Conservation (phyloP, 2,797 vertebrate genomes). For the Merluccius polli region DNA sequence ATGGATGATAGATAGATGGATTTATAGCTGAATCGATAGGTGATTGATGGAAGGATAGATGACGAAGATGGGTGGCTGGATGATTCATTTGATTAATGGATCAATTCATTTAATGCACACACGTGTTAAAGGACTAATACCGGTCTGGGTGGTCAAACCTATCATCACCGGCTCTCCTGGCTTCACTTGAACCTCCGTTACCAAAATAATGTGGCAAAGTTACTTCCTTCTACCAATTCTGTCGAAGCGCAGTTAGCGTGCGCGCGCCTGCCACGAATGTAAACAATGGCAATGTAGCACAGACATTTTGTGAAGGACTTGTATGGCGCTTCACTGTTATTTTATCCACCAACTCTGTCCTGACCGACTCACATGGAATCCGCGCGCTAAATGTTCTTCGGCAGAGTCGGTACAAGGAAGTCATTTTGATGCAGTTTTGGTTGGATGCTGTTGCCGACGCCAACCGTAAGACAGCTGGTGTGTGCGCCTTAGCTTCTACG, state of each 20-base stretch:
- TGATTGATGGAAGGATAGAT: too few species aligned
- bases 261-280: background rate
- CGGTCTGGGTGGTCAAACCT: background rate
- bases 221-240: too few species aligned
- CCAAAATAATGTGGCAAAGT: too few species aligned
- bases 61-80: background rate
- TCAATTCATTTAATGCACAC: background rate
- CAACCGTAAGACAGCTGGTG: too few species aligned
- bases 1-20: background rate
- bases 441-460: too few species aligned
- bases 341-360: background rate
- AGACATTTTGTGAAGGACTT: background rate
- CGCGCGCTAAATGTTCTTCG: background rate
- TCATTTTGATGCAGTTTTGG: too few species aligned
- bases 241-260: too few species aligned
- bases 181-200: too few species aligned
- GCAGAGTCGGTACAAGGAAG: background rate
- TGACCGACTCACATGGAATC: background rate
- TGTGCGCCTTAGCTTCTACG: too few species aligned
- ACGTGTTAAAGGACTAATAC: background rate
- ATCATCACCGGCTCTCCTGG: background rate
- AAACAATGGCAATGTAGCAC: background rate
- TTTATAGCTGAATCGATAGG: too few species aligned
- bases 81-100: too few species aligned
- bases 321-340: background rate